phyloP scores from a whole-genome alignment of 2,888 invertebrate species.

The Hirudinaria manillensis region DNA sequence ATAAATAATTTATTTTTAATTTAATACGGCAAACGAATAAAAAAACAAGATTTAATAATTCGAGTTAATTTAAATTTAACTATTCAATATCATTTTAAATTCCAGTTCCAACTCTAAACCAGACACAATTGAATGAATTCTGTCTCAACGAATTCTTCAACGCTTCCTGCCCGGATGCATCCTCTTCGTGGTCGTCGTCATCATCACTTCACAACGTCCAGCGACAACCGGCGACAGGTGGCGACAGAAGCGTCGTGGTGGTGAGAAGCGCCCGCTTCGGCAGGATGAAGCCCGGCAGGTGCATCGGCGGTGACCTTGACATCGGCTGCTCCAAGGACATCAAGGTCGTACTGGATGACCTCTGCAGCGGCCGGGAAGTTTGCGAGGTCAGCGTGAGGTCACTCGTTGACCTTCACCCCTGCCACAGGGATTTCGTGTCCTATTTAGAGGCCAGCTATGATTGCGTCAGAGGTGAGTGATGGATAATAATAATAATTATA shows the following conservation, averaged over 20 bases:
- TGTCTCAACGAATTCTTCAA: constrained; percentile 28
- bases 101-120: background rate
- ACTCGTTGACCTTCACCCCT: constrained; percentile 32
- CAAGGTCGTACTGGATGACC: constrained; percentile 23
- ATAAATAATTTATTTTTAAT: too few species aligned
- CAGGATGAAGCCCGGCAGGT: constrained; percentile 23
- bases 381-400: constrained; percentile 29
- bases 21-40: background rate
- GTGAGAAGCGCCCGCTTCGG: constrained; percentile 25
- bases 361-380: constrained; percentile 16
- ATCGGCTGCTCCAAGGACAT: constrained; percentile 31
- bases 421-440: constrained; percentile 31
- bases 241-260: constrained; percentile 10
- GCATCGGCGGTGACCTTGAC: constrained; percentile 25
- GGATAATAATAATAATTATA: background rate
- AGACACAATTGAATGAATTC: background rate
- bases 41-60: background rate
- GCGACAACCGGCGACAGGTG: background rate
- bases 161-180: constrained; percentile 1
- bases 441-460: constrained; percentile 21
- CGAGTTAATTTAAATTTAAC: background rate
- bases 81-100: background rate
- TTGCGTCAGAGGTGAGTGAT: constrained; percentile 20
- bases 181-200: background rate
- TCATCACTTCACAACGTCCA: background rate